phyloP scores from a whole-genome alignment of 2,797 vertebrate species.

The Okamejei kenojei region DNA sequence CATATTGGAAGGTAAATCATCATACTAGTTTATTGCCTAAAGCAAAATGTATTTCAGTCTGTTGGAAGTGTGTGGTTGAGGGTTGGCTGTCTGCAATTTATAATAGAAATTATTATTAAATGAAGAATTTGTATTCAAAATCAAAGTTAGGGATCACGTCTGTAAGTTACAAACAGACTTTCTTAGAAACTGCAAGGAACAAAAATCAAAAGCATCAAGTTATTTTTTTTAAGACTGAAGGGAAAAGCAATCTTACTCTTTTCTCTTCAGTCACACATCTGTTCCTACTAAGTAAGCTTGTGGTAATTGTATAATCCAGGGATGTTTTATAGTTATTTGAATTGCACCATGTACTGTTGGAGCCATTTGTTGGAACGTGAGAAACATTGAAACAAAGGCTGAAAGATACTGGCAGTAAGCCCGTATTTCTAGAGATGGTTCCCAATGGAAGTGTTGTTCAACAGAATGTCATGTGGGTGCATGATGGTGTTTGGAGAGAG shows the following conservation, averaged over 20 bases:
- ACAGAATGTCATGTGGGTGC: background rate
- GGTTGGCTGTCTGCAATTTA: background rate
- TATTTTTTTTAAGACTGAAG: background rate
- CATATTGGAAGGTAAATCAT: background rate
- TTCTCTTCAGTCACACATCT: conserved; percentile 18
- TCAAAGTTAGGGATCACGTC: background rate
- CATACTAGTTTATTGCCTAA: background rate
- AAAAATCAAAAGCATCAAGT: background rate
- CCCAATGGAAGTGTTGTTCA: background rate
- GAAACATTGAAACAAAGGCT: background rate
- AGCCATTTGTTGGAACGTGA: conserved; percentile 2
- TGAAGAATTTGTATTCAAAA: background rate
- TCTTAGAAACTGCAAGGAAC: background rate
- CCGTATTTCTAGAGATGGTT: background rate
- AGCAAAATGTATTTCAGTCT: background rate
- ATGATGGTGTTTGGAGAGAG: background rate
- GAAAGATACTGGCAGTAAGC: background rate
- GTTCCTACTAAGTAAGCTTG: conserved; percentile 9
- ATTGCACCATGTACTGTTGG: conserved; percentile 16
- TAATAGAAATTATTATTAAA: background rate
- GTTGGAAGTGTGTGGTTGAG: background rate
- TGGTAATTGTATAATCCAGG: conserved; percentile 3
- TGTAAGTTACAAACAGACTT: background rate
- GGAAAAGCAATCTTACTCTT: background rate
- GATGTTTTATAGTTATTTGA: conserved; percentile 23